Conservation (phyloP, 2,113 vertebrate genomes). For the Sialia sialis region DNA sequence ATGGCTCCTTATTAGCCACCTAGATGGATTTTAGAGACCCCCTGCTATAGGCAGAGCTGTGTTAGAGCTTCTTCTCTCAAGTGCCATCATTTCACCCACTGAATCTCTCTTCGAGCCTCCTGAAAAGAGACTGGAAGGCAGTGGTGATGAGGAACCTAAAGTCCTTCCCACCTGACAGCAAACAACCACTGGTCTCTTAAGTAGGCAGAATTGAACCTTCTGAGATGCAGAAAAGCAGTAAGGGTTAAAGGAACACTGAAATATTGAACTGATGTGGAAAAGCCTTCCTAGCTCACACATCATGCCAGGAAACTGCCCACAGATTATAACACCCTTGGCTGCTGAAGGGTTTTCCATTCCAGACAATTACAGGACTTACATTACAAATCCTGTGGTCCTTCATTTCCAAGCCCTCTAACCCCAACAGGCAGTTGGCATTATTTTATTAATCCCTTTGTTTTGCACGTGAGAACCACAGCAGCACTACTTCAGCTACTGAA, state of each 20-base stretch:
- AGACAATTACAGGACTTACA: neutral
- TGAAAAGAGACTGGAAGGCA: neutral
- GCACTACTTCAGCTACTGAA: constrained; percentile 24
- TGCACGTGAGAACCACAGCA: neutral
- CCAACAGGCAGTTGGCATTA: constrained; percentile 12
- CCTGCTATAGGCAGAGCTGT: neutral
- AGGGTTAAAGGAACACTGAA: neutral
- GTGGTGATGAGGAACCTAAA: neutral
- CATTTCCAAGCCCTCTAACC: neutral
- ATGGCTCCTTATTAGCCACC: constrained; percentile 38
- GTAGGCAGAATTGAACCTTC: neutral
- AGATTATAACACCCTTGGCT: neutral
- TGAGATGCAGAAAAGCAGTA: neutral
- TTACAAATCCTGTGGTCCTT: neutral
- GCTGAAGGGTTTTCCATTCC: neutral
- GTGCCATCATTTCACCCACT: neutral
- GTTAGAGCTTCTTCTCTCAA: constrained; percentile 1
- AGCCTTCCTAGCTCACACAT: neutral
- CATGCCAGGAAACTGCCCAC: neutral
- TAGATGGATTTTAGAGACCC: constrained; percentile 42
- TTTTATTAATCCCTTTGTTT: constrained; percentile 52
- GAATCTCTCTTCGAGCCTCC: neutral
- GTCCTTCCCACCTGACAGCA: neutral
- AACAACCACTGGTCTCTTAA: neutral
- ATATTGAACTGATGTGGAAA: neutral